These are phyloP conservation scores for Columba janthina DNA, from an alignment of 2,113 vertebrate species.

Conservation along the genomic window DNA sequence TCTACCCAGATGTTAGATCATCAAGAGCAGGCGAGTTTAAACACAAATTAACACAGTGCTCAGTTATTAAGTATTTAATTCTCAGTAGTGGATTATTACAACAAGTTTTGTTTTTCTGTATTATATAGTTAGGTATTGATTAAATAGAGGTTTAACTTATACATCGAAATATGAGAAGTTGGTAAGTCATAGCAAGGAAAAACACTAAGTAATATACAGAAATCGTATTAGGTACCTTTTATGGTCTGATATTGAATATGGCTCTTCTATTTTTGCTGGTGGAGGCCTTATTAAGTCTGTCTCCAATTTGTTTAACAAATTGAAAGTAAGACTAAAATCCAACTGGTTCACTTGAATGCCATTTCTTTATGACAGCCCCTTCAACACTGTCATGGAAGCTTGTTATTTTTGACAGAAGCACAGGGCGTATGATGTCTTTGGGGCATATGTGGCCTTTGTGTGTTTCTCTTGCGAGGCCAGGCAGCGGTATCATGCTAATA, in stretches of 20 bases:
- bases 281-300: background rate
- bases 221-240: background rate
- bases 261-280: background rate
- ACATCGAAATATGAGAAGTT: background rate
- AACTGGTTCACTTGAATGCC: background rate
- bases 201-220: background rate
- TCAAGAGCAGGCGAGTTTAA: slow-evolving; percentile 58
- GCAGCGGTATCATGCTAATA: background rate
- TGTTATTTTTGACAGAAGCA: background rate
- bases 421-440: background rate
- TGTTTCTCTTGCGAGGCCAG: background rate
- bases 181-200: background rate
- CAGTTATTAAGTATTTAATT: slow-evolving; percentile 73
- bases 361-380: background rate
- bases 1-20: slow-evolving; percentile 71
- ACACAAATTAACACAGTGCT: slow-evolving; percentile 59
- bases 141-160: background rate
- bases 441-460: background rate
- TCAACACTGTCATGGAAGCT: background rate
- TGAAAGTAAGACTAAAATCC: background rate
- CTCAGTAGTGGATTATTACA: slow-evolving; percentile 40
- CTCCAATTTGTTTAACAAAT: background rate
- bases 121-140: background rate
- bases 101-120: slow-evolving; percentile 17
- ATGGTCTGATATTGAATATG: background rate